Base-by-base conservation (phyloP, 2,888 invertebrate species). In the Lutraria lutraria region DNA sequence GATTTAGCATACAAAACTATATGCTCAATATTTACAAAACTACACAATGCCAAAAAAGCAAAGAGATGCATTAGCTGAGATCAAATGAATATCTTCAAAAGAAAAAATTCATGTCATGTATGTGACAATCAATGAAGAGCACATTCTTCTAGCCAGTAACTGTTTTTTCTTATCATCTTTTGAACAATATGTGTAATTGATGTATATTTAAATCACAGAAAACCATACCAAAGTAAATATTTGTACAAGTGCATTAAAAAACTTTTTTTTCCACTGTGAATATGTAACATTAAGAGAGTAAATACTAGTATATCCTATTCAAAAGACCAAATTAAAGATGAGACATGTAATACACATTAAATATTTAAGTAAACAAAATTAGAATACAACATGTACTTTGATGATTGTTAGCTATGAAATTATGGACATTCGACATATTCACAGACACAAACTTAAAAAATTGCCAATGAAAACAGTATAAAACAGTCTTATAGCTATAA, bases 211-310 rank as follows among this genome's bases (percentile, higher is more conserved):
- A 85, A 54, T 15, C 34, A 29, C 52, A 0, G n/a, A 56, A 52
- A 0, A n/a, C 31, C 25, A 31, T 76, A 76, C 79, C 76, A 79
- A 85, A 54, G 85, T 85, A 85, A 85, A 85, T 56, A 85, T 54
- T 85, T 79, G 53, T 76, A 25, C 19, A 19, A 54, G n/a, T 54
- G 19, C 79, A 16, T 54, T 85, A 53, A 79, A 85, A 54, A 79
- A 79, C 54, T 76, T 43, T 56, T 56, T 76, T 84, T 76, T 85
- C 25, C 63, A 68, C 0, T 2, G 63, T 68, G 63, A 68, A 68
- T 68, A 25, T 68, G 21, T 12, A 68, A 25, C 63, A 68, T 68
- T 68, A 25, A 25, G 25, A 68, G 21, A 13, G 6, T 25, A 6
- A 68, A 68, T 10, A 43, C 43, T 43, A 43, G 43, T 43, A 68